Evolutionary conservation across 2,113 vertebrate species (phyloP).

Genomic region (Embiotoca jacksoni): DNA sequence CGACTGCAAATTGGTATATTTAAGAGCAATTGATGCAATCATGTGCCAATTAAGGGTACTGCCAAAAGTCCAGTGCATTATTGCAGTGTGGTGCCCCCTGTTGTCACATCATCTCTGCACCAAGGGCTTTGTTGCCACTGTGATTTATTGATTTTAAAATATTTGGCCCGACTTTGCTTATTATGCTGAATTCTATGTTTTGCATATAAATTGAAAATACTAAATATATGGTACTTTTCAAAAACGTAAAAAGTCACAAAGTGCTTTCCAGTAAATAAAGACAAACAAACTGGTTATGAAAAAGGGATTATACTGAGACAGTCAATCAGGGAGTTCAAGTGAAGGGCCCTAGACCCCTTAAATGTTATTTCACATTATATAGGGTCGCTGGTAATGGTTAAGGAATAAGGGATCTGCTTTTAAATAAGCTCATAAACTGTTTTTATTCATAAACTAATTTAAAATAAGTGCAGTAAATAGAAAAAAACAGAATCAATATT

Average conservation of each 20-base stretch:
- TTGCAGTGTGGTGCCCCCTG: conserved; percentile 29
- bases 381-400: too few species aligned
- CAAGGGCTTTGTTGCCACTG: conserved; percentile 4
- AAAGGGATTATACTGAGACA: neutral
- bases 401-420: neutral
- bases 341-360: neutral
- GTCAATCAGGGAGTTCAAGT: neutral
- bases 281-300: neutral
- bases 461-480: neutral
- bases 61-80: neutral
- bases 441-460: neutral
- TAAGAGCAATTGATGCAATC: conserved; percentile 37
- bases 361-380: neutral
- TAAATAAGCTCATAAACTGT: conserved; percentile 1
- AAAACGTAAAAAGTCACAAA: too few species aligned
- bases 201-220: too few species aligned
- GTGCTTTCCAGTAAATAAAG: too few species aligned
- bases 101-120: conserved; percentile 29
- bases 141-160: conserved; percentile 3
- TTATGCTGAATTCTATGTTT: neutral
- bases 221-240: too few species aligned
- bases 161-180: conserved; percentile 16
- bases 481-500: neutral
- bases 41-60: conserved; percentile 34
- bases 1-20: conserved; percentile 52